A percentile compares a stretch with the other conserved stretches of the same genome.
Evolutionary conservation across 2,797 vertebrate species (phyloP).

Genomic region (Phoxinus dragarum): DNA sequence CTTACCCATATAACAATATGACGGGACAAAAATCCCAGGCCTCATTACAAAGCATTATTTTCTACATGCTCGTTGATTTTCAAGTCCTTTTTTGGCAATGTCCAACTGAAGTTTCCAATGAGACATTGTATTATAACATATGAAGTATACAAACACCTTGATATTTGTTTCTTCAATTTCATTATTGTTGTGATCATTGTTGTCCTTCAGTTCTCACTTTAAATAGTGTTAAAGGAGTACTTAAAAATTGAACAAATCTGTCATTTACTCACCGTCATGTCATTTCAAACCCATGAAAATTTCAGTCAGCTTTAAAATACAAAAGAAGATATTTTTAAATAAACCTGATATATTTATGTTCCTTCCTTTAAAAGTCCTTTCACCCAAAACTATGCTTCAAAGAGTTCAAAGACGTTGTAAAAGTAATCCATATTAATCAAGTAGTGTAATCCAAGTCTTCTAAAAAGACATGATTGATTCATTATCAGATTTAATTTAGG

Average conservation of each 20-base stretch:
- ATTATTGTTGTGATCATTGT: neutral
- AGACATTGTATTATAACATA: slow-evolving; percentile 13
- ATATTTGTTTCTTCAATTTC: neutral
- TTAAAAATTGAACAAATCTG: neutral
- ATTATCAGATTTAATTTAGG: neutral
- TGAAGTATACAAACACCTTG: neutral
- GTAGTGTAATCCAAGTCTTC: neutral
- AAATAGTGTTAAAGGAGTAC: neutral
- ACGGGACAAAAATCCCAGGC: slow-evolving; percentile 22
- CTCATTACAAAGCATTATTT: slow-evolving; percentile 40
- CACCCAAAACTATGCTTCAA: neutral
- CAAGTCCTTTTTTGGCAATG: neutral
- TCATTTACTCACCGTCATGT: neutral
- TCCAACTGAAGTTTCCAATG: slow-evolving; percentile 1
- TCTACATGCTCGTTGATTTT: slow-evolving; percentile 38
- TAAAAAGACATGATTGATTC: neutral
- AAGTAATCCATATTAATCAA: neutral
- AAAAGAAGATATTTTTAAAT: neutral
- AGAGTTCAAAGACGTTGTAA: neutral
- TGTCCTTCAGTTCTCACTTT: neutral
- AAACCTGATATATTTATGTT: neutral
- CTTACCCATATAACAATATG: slow-evolving; percentile 44
- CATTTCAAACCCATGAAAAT: neutral
- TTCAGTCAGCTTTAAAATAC: neutral
- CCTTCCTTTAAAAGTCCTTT: neutral